Conservation (phyloP, 1,140 invertebrate genomes). For the Trichogramma pretiosum region DNA sequence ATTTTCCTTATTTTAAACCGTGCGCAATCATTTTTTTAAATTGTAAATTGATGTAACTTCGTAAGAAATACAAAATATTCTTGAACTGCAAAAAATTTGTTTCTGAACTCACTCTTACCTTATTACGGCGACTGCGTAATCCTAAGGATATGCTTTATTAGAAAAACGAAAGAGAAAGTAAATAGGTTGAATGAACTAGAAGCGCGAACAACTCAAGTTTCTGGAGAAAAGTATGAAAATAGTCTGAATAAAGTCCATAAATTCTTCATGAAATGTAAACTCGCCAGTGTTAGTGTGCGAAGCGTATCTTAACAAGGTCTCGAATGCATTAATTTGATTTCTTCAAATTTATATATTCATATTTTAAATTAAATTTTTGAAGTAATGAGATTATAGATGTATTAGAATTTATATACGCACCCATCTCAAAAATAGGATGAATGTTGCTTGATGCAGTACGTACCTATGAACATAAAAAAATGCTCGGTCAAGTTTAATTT, state of each 20-base stretch:
- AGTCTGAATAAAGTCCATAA: conserved; percentile 24
- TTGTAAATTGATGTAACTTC: neutral
- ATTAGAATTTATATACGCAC: no score
- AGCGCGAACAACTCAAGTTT: neutral
- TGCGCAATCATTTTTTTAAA: neutral
- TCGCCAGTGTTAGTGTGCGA: no score
- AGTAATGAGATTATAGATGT: no score
- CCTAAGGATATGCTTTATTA: conserved; percentile 3
- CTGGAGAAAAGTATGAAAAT: neutral
- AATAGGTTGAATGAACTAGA: neutral
- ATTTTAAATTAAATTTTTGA: no score
- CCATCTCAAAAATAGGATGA: no score
- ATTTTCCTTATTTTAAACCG: no score
- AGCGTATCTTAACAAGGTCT: no score
- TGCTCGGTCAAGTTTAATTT: no score
- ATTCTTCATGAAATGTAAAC: conserved; percentile 22
- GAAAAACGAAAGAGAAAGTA: conserved; percentile 5
- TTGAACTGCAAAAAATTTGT: neutral
- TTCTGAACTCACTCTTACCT: conserved; percentile 9
- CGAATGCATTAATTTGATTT: conserved; percentile 32
- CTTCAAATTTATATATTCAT: no score
- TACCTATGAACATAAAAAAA: no score
- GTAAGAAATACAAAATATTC: neutral
- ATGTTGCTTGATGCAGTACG: no score
- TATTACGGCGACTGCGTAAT: conserved; percentile 3